Evolutionary conservation across 2,113 vertebrate species (phyloP), one percentile per base, ranked within the genome.

Genomic region (Epinephelus moara): DNA sequence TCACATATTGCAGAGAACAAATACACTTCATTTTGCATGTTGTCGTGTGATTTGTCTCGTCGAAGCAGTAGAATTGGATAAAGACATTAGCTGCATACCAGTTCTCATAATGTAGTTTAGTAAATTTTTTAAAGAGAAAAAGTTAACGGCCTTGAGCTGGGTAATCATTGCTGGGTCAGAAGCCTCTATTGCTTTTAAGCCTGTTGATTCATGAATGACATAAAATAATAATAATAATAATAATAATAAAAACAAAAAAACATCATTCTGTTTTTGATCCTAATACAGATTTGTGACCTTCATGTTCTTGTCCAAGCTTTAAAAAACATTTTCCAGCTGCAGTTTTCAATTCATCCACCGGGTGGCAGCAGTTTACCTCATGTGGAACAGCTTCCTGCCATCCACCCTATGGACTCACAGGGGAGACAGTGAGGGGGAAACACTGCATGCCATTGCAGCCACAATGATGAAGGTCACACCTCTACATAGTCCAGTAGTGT

Each of bases 101-200:
- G 18, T 72, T 75, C 6, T 86, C 52, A 78, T 75, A 66, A 81
- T 79, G 74, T 82, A 47, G 78, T 75, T 85, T 69, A 76, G 23
- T 53, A 53, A 21, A 67, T 78, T 77, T 78, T 62, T 69, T 62
- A 60, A 69, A 64, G 52, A 73, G 67, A 64, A 67, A 76, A 56
- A 25, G 17, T 11, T 59, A 59, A 82, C 60, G 19, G 53, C 64
- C 79, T 70, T 59, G 62, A 80, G 61, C 75, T 72, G 13, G 42
- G 42, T 67, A 49, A 59, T 72, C 68, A 70, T 85, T 56, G 80
- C 57, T 55, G 71, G 67, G 81, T n/a, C 69, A 67, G 55, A 68
- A 49, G 75, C 55, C 42, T 81, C 47, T 88, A 86, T 90, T 91
- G 89, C 86, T 87, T 82, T 87, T 64, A 78, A 82, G 77, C 82